phyloP scores from a whole-genome alignment of 2,113 vertebrate species.

The Fulica atra region DNA sequence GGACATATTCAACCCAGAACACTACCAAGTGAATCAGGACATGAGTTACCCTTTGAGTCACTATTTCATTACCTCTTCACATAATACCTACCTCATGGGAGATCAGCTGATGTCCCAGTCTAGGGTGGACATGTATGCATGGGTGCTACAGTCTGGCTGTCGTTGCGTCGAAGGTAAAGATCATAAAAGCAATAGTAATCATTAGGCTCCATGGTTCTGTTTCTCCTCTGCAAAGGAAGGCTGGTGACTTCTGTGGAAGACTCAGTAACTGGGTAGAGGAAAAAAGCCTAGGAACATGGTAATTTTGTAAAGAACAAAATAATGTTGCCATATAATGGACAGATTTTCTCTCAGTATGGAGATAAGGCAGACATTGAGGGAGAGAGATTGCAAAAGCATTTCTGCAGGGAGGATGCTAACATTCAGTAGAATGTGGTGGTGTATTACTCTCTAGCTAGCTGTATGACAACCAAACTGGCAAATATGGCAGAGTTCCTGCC shows the following conservation, averaged over 20 bases:
- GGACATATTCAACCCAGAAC: constrained; percentile 93
- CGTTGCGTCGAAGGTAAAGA: constrained; percentile 93
- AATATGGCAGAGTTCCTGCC: background rate
- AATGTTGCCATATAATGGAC: background rate
- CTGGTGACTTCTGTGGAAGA: background rate
- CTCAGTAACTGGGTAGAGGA: background rate
- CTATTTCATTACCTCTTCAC: constrained; percentile 97
- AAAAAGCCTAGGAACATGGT: background rate
- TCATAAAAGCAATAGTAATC: background rate
- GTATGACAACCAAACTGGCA: background rate
- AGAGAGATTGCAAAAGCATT: background rate
- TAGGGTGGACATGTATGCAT: constrained; percentile 95
- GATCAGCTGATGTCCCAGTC: constrained; percentile 99
- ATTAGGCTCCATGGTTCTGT: background rate
- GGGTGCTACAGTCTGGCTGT: constrained; percentile 96
- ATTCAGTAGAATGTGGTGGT: background rate
- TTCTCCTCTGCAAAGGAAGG: background rate
- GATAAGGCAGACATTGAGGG: background rate
- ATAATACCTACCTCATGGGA: constrained; percentile 98
- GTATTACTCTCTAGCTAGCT: background rate
- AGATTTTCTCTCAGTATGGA: background rate
- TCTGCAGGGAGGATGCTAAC: background rate
- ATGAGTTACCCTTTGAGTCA: constrained; percentile 90
- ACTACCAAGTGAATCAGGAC: constrained; percentile 89
- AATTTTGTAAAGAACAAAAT: background rate